A percentile compares a stretch with the other conserved stretches of the same genome.
Evolutionary conservation across 2,113 vertebrate species (phyloP).

Genomic region (Hyaena hyaena): DNA sequence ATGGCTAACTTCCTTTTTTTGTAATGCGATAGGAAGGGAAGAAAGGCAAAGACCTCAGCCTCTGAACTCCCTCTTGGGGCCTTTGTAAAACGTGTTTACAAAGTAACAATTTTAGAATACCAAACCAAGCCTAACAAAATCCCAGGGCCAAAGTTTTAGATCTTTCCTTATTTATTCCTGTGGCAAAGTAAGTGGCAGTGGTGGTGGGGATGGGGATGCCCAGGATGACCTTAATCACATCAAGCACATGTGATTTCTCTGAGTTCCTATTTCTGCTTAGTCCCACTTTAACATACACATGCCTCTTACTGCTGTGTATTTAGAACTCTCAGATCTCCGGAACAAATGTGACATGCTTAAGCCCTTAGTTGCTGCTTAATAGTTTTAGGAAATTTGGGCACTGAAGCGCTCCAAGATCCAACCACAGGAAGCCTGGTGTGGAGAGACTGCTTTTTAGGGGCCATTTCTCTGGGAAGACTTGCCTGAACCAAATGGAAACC

Average conservation of each 20-base stretch:
- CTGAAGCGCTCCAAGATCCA: neutral
- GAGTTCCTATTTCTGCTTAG: neutral
- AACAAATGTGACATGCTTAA: neutral
- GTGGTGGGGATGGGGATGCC: no score
- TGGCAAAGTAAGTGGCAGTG: neutral
- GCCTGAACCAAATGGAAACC: neutral
- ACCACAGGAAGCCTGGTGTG: neutral
- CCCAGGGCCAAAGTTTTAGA: neutral
- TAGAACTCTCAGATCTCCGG: neutral
- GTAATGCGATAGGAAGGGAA: neutral
- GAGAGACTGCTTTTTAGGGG: neutral
- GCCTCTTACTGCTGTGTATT: neutral
- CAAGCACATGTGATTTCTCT: neutral
- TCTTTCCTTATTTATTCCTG: neutral
- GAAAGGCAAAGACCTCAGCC: neutral
- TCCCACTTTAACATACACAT: neutral
- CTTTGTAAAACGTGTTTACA: neutral
- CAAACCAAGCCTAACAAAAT: neutral
- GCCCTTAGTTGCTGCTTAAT: neutral
- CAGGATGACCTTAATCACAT: neutral
- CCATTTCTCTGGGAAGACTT: neutral
- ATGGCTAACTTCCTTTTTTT: neutral
- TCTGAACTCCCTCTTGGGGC: neutral
- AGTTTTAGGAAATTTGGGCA: neutral
- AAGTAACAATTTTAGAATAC: constrained; percentile 2